Conservation (phyloP, 2,888 invertebrate genomes). For the Heliconius charithonia region DNA sequence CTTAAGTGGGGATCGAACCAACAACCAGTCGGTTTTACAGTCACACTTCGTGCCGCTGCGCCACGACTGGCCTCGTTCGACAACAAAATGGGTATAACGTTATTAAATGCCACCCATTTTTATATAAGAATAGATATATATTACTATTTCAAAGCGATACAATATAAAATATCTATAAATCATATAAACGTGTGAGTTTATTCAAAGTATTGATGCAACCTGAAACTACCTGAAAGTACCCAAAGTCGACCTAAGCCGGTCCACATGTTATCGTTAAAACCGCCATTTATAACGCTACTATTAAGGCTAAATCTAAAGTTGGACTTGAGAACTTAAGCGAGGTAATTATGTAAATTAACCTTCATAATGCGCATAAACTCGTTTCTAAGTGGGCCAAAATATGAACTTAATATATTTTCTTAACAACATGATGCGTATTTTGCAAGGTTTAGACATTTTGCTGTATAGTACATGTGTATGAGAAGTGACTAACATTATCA, state of each 20-base stretch:
- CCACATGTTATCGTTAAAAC: constrained; percentile 36
- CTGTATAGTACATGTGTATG: constrained; percentile 1
- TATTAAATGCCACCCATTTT: too few species aligned
- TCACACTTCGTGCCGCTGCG: too few species aligned
- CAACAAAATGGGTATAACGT: too few species aligned
- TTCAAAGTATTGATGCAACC: neutral
- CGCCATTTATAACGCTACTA: constrained; percentile 42
- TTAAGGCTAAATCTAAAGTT: constrained; percentile 48
- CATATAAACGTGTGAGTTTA: neutral
- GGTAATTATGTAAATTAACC: constrained; percentile 53
- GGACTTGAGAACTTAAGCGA: constrained; percentile 48
- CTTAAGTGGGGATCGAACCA: too few species aligned
- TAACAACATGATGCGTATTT: constrained; percentile 43
- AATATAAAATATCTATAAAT: neutral
- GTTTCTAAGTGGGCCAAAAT: constrained; percentile 50
- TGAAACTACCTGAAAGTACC: constrained; percentile 8
- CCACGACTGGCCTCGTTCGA: too few species aligned
- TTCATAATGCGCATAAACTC: constrained; percentile 53
- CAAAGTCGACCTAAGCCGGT: constrained; percentile 35
- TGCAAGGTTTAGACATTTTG: constrained; percentile 24
- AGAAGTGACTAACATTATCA: neutral
- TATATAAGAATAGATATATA: neutral
- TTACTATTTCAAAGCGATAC: neutral
- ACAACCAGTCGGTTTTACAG: too few species aligned
- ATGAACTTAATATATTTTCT: constrained; percentile 49